Evolutionary conservation across 2,113 vertebrate species (phyloP), one percentile per base, ranked within the genome.

Genomic region (Sterrhoptilus dennistouni): DNA sequence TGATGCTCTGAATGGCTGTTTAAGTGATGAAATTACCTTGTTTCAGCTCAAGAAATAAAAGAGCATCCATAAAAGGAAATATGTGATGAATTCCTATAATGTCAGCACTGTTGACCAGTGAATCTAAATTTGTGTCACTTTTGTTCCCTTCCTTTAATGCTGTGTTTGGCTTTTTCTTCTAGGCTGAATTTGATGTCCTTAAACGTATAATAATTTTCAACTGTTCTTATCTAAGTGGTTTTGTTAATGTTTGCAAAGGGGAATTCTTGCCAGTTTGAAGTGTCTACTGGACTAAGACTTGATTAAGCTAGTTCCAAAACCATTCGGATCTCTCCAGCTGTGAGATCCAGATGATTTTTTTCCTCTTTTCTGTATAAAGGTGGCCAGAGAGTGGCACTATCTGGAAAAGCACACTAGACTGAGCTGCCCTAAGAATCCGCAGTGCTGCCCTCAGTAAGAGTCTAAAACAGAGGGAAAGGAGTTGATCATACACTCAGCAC

Each of bases 1-100:
- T 56, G 35, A 45, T 25, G 8, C 59, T 93, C 66, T 71, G 71
- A 96, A 69, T 64, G 85, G 52, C 59, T 60, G 52, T 69, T 89
- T 52, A 89, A 83, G 38, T 79, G 64, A 70, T 66, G 21, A 91
- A 91, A 87, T 52, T 11, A 87, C n/a, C 27, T 83, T 83, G 16
- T 61, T 90, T 40, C 84, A 80, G 68, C 87, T 79, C 44, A 91
- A 90, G 87, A 90, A 88, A 50, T 78, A 88, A 68, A 92, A 75
- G 33, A 93, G 11, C 33, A 54, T 93, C 76, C 50, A 13, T 83
- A 44, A 75, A 94, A 78, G 35, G 53, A 92, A 52, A 4, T 49
- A 83, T 59, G 36, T 65, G n/a, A 61, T 60, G 24, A 72, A 54
- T 90, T 89, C 27, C 44, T 68, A 10, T 75, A 50, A 57, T 52